Evolutionary conservation across 2,113 vertebrate genomes (phyloP), one percentile per base, ranked within the genome.

Genomic region (Alectura lathami): DNA sequence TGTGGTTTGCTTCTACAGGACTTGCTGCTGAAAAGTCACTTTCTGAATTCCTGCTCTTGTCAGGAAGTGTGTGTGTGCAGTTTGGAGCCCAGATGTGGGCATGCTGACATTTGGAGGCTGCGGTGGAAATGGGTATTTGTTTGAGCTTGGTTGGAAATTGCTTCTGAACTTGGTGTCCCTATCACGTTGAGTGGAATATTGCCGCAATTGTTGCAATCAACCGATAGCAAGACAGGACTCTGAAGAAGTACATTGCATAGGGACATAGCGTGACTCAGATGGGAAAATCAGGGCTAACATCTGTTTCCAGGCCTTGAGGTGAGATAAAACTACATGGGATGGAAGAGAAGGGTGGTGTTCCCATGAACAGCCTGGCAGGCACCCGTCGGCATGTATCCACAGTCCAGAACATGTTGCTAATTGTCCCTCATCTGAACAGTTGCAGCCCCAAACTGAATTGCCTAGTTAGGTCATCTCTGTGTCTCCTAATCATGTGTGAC

Each of bases 401-500:
- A 62, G 53, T 18, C 51, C 59, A 79, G 81, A 81, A 76, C n/a
- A 22, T 48, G n/a, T 76, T 79, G 77, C 77, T 91, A 83, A 84
- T 69, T 72, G 73, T 91, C 56, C 50, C 80, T 91, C 40, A 26
- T 83, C 85, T 38, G 47, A 91, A 48, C 57, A 77, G 68, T n/a
- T 50, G 53, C 83, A 86, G 76, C 45, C 74, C 56, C 74, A 85
- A 73, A 76, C 32, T 94, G 88, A 93, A 92, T 94, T 80, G 74
- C 80, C 81, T 93, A 5, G 76, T 93, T 91, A 79, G 89, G 67
- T 91, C 42, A 36, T 95, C 78, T 91, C 87, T 62, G 38, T 16
- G 2, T 75, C 77, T 87, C 93, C 94, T 96, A 95, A 97, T 95
- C 87, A 50, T 72, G n/a, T 96, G 91, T 95, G 96, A 95, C 96